phyloP scores from a whole-genome alignment of 2,113 vertebrate species.

The Leptobrachium leishanense region DNA sequence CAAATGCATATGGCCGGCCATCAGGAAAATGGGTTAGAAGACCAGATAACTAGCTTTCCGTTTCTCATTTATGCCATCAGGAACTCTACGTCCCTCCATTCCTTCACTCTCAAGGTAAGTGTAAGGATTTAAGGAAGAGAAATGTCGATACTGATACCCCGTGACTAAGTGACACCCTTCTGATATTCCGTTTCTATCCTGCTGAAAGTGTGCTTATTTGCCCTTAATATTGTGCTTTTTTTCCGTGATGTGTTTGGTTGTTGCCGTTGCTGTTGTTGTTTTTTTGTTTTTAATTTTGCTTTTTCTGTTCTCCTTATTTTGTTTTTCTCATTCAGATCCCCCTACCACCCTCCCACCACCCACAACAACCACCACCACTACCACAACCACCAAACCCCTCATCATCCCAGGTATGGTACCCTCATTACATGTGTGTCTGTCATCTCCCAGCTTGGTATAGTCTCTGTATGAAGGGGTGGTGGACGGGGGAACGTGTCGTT shows the following conservation, averaged over 20 bases:
- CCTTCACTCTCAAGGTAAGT: too few species aligned
- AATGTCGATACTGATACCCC: too few species aligned
- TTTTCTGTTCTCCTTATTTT: slow-evolving; percentile 75
- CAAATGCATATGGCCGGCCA: too few species aligned
- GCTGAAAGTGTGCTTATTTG: not conserved
- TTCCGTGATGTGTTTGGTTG: slow-evolving; percentile 32
- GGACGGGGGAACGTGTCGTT: not conserved
- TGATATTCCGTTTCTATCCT: not conserved
- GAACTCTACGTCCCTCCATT: too few species aligned
- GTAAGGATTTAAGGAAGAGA: too few species aligned
- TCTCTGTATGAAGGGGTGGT: too few species aligned
- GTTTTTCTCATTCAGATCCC: slow-evolving; percentile 82
- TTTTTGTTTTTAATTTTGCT: slow-evolving; percentile 67
- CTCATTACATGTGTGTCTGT: slow-evolving; percentile 54
- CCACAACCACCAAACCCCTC: slow-evolving; percentile 73
- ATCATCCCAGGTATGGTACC: slow-evolving; percentile 81
- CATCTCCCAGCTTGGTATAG: slow-evolving; percentile 33
- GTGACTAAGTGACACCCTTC: slow-evolving; percentile 16
- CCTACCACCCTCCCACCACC: slow-evolving; percentile 83
- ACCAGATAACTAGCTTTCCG: too few species aligned
- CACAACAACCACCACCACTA: slow-evolving; percentile 79
- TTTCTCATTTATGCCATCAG: too few species aligned
- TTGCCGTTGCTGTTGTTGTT: slow-evolving; percentile 30
- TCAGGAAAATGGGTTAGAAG: too few species aligned
- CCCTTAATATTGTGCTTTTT: slow-evolving; percentile 41